Evolutionary conservation across 2,888 invertebrate genomes (phyloP).

Genomic region (Andrena chrysosceles): DNA sequence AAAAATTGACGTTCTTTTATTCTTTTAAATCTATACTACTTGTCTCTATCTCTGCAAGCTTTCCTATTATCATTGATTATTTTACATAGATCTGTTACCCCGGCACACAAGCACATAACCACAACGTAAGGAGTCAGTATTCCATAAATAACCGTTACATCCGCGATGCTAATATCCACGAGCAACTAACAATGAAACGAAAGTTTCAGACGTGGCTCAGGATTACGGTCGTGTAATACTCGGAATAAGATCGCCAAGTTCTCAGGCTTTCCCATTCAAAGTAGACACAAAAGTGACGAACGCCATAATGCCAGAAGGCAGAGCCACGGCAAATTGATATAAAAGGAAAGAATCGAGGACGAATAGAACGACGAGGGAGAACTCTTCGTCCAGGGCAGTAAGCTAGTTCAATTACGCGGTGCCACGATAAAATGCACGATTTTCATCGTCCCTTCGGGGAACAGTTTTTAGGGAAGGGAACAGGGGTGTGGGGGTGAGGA

Average conservation of each 20-base stretch:
- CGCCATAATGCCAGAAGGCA: conserved; percentile 23
- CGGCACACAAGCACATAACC: neutral
- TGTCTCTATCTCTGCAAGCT: neutral
- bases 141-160: neutral
- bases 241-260: neutral
- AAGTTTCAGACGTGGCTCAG: no score
- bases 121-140: neutral
- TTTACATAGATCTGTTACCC: neutral
- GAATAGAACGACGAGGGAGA: conserved; percentile 9
- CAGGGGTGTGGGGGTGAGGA: conserved; percentile 22
- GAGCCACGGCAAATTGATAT: conserved; percentile 45
- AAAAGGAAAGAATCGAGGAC: conserved; percentile 40
- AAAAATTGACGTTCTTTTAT: neutral
- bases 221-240: neutral
- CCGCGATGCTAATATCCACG: neutral
- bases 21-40: neutral
- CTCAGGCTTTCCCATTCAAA: neutral
- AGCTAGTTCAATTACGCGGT: conserved; percentile 62
- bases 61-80: neutral
- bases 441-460: conserved; percentile 44
- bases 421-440: conserved; percentile 58
- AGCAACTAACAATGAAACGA: neutral
- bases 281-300: conserved; percentile 27
- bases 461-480: conserved; percentile 31
- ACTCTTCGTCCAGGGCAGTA: conserved; percentile 15